phyloP scores from a whole-genome alignment of 2,888 invertebrate species.

The Thalpophila matura region DNA sequence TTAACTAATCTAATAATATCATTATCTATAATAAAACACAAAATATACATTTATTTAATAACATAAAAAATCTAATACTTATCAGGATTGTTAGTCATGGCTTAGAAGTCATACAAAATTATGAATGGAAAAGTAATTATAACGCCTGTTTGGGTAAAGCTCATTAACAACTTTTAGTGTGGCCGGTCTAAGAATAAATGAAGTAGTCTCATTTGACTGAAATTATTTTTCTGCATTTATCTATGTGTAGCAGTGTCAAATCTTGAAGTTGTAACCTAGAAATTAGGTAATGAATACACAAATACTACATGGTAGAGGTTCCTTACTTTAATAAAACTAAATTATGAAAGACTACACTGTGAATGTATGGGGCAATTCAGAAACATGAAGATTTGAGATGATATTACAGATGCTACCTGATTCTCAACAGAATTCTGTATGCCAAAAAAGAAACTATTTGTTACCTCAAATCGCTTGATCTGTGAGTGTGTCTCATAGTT shows the following conservation, averaged over 20 bases:
- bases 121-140: constrained; percentile 10
- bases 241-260: neutral
- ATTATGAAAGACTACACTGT: too few species aligned
- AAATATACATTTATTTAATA: constrained; percentile 20
- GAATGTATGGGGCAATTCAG: too few species aligned
- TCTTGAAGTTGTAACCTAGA: neutral
- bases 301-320: too few species aligned
- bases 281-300: constrained; percentile 2
- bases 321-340: too few species aligned
- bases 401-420: neutral
- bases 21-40: constrained; percentile 23
- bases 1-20: constrained; percentile 31
- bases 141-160: neutral
- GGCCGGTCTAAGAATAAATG: neutral
- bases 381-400: neutral
- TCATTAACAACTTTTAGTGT: neutral
- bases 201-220: neutral
- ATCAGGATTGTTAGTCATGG: neutral
- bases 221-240: neutral
- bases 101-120: constrained; percentile 17
- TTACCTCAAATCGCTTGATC: constrained; percentile 95
- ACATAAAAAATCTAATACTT: too few species aligned
- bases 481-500: constrained; percentile 98
- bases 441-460: neutral
- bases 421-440: neutral